These are phyloP conservation scores for Heliocidaris tuberculata DNA, from an alignment of 35 echinoderm and acorn worm species.

Conservation along the genomic window DNA sequence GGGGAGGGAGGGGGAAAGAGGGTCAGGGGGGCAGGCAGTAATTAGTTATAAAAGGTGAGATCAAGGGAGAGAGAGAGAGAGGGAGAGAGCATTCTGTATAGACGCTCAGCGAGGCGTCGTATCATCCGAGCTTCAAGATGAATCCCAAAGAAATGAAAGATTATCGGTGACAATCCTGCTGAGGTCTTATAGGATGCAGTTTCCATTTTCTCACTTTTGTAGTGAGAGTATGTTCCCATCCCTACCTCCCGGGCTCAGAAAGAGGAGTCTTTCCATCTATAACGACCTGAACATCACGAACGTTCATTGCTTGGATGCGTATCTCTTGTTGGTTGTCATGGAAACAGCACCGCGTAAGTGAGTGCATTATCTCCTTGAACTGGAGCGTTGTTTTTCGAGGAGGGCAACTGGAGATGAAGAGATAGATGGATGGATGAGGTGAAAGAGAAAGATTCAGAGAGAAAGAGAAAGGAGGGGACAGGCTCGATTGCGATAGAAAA, in stretches of 20 bases:
- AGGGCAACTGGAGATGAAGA: no score
- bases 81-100: no score
- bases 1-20: no score
- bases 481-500: no score
- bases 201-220: not conserved
- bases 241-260: not conserved
- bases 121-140: not conserved
- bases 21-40: no score
- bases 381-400: not conserved
- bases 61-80: no score
- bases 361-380: not conserved
- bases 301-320: not conserved
- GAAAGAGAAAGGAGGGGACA: no score
- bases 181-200: not conserved
- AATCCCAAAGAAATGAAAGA: not conserved
- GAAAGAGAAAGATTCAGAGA: no score
- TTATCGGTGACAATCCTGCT: not conserved
- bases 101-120: not conserved
- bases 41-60: no score
- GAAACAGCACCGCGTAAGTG: not conserved
- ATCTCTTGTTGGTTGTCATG: not conserved
- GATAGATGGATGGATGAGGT: no score
- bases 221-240: not conserved
- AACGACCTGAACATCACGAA: not conserved
- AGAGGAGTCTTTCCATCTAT: not conserved